These are phyloP conservation scores for Silurus glanis DNA, from an alignment of 2,113 vertebrate genomes.

Conservation along the genomic window DNA sequence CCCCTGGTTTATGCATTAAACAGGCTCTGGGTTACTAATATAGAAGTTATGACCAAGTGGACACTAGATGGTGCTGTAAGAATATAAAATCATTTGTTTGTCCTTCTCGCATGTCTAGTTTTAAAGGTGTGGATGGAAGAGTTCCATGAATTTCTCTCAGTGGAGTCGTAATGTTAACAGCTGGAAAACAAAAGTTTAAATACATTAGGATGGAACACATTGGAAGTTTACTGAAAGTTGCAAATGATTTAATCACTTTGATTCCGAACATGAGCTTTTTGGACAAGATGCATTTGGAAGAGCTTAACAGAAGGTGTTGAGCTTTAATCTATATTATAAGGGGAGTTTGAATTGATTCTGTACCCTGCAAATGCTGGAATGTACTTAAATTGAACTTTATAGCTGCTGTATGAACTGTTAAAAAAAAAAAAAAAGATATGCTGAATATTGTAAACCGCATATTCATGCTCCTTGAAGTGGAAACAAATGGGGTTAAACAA, in stretches of 20 bases:
- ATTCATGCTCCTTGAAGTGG: background rate
- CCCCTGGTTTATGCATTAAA: background rate
- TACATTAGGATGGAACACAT: background rate
- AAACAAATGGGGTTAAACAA: background rate
- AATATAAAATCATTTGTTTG: background rate
- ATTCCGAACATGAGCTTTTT: background rate
- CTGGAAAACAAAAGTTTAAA: background rate
- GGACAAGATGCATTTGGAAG: background rate
- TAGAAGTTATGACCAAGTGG: too few species aligned
- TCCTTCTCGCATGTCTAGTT: background rate
- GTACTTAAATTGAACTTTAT: background rate
- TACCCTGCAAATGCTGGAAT: background rate
- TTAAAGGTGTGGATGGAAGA: background rate
- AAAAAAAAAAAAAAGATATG: background rate
- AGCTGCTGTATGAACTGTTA: background rate
- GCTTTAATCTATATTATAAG: background rate
- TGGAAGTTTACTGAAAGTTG: background rate
- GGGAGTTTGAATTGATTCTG: background rate
- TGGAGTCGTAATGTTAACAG: background rate
- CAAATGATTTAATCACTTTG: background rate
- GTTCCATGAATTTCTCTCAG: background rate
- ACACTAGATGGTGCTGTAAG: constrained; percentile 17
- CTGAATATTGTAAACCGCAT: background rate
- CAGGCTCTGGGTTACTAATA: background rate
- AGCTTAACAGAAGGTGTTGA: background rate